Evolutionary conservation across 2,888 invertebrate species (phyloP), one percentile per base, ranked within the genome.

Genomic region (Protonemura montana): DNA sequence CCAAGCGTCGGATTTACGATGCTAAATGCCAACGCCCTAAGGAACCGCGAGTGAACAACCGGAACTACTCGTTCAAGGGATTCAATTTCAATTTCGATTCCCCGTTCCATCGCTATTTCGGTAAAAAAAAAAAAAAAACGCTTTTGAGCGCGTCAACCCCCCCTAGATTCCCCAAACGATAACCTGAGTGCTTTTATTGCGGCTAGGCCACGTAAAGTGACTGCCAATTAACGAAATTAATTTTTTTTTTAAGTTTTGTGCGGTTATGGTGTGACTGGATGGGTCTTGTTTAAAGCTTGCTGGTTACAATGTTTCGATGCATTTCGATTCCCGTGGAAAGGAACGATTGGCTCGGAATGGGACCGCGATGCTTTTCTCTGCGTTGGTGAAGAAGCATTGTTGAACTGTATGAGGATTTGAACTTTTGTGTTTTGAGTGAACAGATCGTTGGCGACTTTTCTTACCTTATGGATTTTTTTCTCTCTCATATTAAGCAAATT

Each of bases 71-170:
- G 85, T 88, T 87, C 87, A 85, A 88, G 85, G 89, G 89, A 88
- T 87, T 95, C 94, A 94, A 95, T 93, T 95, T 95, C 93, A 95
- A 95, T 93, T 97, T 96, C 93, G 97, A 97, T 91, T 95, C 96
- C 91, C 96, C 97, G 91, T 96, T 97, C 93, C 96, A 96, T 93
- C 95, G 96, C 93, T 95, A 95, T 92, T 97, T 97, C 93, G 97
- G 97, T 97, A 97, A 35, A 59, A 10, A n/a, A n/a, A n/a, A n/a
- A n/a, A n/a, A n/a, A n/a, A n/a, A n/a, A n/a, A n/a, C n/a, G n/a
- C n/a, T n/a, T n/a, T n/a, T n/a, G n/a, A n/a, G n/a, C n/a, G n/a
- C n/a, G n/a, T n/a, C n/a, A n/a, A n/a, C n/a, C n/a, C n/a, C n/a
- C n/a, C n/a, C n/a, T n/a, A 21, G 59, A 10, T 10, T 16, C 59